phyloP scores from a whole-genome alignment of 2,888 invertebrate species.

The Temnothorax rugatulus region DNA sequence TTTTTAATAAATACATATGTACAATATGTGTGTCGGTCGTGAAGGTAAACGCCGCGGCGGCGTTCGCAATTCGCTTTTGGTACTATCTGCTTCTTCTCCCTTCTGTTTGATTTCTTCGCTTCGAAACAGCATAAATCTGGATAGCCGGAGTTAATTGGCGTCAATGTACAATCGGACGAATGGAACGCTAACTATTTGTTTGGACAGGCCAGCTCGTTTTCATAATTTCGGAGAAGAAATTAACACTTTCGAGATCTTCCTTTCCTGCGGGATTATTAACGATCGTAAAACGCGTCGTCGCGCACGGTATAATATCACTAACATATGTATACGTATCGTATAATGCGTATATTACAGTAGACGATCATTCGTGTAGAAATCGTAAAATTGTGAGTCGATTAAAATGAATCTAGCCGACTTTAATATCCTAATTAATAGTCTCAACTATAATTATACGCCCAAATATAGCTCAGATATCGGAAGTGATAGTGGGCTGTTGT shows the following conservation, averaged over 20 bases:
- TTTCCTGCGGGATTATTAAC: constrained; percentile 37
- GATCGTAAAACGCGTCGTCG: constrained; percentile 62
- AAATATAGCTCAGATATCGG: constrained; percentile 79
- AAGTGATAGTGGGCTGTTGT: constrained; percentile 82
- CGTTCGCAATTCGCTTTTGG: constrained; percentile 60
- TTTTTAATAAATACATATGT: constrained; percentile 74
- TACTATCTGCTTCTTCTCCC: constrained; percentile 41
- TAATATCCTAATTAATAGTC: constrained; percentile 74
- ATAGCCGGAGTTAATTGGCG: constrained; percentile 14
- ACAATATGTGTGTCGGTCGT: constrained; percentile 63
- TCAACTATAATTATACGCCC: constrained; percentile 76
- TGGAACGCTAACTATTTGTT: constrained; percentile 40
- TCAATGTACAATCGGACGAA: constrained; percentile 56
- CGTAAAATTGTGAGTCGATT: constrained; percentile 73
- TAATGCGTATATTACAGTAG: constrained; percentile 74
- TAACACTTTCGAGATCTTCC: constrained; percentile 37
- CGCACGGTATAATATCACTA: constrained; percentile 70
- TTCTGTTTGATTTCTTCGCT: constrained; percentile 43
- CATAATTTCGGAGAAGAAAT: constrained; percentile 47
- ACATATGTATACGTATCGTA: constrained; percentile 71
- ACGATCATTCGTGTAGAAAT: constrained; percentile 75
- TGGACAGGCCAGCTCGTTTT: constrained; percentile 48
- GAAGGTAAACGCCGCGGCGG: constrained; percentile 66
- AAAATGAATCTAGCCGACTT: constrained; percentile 76
- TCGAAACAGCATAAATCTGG: constrained; percentile 32